A percentile compares a stretch with the other conserved stretches of the same genome.
Conservation (phyloP, 1,140 invertebrate species). For the Euwallacea similis region DNA sequence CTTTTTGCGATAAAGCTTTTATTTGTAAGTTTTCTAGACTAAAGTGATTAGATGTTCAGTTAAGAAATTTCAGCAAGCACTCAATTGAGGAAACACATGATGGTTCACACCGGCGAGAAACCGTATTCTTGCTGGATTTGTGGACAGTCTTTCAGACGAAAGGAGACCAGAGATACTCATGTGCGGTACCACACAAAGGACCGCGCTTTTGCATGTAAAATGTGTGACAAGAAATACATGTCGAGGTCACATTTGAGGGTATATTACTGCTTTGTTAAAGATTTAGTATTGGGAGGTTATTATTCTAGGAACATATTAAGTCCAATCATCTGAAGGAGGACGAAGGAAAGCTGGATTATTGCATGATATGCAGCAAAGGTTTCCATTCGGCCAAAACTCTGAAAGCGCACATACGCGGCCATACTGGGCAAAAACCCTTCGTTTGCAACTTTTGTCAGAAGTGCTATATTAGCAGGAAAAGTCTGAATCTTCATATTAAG, state of each 20-base stretch:
- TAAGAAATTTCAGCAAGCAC: slow-evolving; percentile 44
- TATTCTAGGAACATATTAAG: slow-evolving; percentile 62
- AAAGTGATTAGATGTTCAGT: not conserved
- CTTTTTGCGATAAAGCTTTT: slow-evolving; percentile 47
- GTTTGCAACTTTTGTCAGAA: slow-evolving; percentile 58
- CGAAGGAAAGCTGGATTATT: slow-evolving; percentile 55
- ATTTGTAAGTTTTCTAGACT: slow-evolving; percentile 40
- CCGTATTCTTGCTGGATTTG: slow-evolving; percentile 53
- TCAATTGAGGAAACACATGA: slow-evolving; percentile 49
- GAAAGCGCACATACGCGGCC: slow-evolving; percentile 59
- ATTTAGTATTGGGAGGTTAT: slow-evolving; percentile 3
- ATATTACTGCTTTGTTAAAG: slow-evolving; percentile 8
- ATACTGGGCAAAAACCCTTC: slow-evolving; percentile 60
- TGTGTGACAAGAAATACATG: slow-evolving; percentile 59
- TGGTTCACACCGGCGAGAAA: slow-evolving; percentile 49
- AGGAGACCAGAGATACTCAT: slow-evolving; percentile 59
- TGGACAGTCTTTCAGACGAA: slow-evolving; percentile 49
- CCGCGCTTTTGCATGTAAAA: slow-evolving; percentile 61
- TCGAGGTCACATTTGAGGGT: slow-evolving; percentile 49
- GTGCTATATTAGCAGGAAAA: slow-evolving; percentile 50
- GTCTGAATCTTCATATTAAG: slow-evolving; percentile 29
- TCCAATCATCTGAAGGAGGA: slow-evolving; percentile 55
- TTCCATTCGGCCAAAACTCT: slow-evolving; percentile 59
- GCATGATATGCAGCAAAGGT: slow-evolving; percentile 58
- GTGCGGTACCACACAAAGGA: slow-evolving; percentile 72